phyloP scores from a whole-genome alignment of 2,113 vertebrate species.

The Harpagus bidentatus region DNA sequence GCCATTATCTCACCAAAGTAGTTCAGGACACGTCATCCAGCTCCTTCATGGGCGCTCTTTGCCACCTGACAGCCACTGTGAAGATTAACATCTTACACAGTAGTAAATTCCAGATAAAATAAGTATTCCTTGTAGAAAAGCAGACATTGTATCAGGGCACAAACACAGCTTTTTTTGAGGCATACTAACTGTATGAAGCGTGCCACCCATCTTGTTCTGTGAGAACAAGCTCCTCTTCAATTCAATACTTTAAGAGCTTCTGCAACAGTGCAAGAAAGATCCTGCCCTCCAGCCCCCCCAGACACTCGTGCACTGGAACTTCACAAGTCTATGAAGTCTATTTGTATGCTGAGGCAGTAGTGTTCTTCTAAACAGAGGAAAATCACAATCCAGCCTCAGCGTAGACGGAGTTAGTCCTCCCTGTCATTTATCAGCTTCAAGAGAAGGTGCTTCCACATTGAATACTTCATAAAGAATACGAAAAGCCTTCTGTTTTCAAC shows the following conservation, averaged over 20 bases:
- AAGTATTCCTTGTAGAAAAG: not conserved
- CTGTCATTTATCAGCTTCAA: not conserved
- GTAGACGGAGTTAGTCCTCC: not conserved
- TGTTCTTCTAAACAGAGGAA: not conserved
- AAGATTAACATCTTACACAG: not conserved
- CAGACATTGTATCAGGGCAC: not conserved
- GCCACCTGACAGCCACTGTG: not conserved
- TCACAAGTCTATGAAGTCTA: rapidly evolving
- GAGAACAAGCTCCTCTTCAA: not conserved
- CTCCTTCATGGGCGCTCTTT: not conserved
- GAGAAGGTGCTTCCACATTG: not conserved
- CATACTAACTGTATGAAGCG: not conserved
- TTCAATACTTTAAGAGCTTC: not conserved
- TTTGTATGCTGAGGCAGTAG: not conserved
- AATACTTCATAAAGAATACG: not conserved
- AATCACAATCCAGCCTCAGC: not conserved
- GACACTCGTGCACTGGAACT: not conserved
- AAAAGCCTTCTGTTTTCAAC: not conserved
- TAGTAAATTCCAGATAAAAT: not conserved
- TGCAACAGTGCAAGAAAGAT: not conserved
- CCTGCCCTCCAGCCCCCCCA: too few species aligned
- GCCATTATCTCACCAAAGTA: not conserved
- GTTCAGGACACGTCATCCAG: rapidly evolving
- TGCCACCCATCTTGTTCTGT: not conserved
- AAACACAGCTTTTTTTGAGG: not conserved